Conservation (phyloP, 2,888 invertebrate species). For the Unio pictorum region DNA sequence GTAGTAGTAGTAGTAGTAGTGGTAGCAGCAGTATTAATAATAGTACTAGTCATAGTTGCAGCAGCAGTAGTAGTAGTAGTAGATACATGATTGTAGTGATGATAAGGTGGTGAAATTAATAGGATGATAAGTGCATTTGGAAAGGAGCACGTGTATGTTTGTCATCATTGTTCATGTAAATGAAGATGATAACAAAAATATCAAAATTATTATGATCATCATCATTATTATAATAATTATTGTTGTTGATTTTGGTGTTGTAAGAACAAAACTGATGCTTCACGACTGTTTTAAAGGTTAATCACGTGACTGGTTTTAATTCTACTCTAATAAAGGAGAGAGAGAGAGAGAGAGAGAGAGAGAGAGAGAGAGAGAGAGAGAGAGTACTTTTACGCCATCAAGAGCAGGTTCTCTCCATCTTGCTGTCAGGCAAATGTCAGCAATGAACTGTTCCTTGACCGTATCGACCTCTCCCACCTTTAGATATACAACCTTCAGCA, state of each 20-base stretch:
- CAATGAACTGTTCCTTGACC: conserved; percentile 66
- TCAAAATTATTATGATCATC: background rate
- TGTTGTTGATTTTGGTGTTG: no score
- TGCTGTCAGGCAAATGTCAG: conserved; percentile 65
- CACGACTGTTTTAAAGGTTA: no score
- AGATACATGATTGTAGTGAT: conserved; percentile 3
- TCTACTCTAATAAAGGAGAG: no score
- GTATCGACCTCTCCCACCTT: conserved; percentile 70
- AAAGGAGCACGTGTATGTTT: background rate
- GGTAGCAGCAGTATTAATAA: conserved; percentile 6
- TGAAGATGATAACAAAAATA: background rate
- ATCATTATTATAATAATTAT: background rate
- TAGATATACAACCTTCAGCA: conserved; percentile 61
- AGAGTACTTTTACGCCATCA: conserved; percentile 44
- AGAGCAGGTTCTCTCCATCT: conserved; percentile 66
- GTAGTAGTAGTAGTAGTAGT: conserved; percentile 10
- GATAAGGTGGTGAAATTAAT: conserved; percentile 9
- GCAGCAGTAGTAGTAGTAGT: conserved; percentile 13
- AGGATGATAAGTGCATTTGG: conserved; percentile 15
- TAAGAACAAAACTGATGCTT: no score
- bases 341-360: conserved; percentile 1
- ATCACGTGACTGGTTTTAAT: no score
- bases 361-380: conserved; percentile 7
- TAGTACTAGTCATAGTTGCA: conserved; percentile 12
- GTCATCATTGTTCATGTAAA: no score